Base-by-base conservation (phyloP, 2,797 vertebrate genomes). In the Luscinia luscinia region DNA sequence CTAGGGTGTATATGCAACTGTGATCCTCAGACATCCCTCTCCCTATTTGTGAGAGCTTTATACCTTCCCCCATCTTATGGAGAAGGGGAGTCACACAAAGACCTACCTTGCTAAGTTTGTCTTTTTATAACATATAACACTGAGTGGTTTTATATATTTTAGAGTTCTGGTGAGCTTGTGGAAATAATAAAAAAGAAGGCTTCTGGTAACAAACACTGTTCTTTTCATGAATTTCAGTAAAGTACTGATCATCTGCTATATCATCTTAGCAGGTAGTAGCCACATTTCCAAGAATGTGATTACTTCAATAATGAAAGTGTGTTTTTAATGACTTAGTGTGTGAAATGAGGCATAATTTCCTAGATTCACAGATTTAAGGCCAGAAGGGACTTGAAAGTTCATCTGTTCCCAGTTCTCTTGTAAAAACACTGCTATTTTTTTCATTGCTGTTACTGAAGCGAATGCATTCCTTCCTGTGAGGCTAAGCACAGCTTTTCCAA, bases 261-360 rank as follows among this genome's bases (percentile, higher is more conserved):
- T 87, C 84, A 89, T 79, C 89, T 84, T 54, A 94, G 87, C 80
- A 90, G 89, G 84, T 12, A 89, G 82, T 57, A 91, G 87, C 43
- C 70, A 84, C 70, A 52, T 94, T 95, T 96, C 85, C 85, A 94
- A 95, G 89, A 96, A 94, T 74, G 74, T 79, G 89, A 84, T 96
- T 91, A 91, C 70, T 95, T 86, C 63, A 94, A 67, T 84, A 96
- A 95, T 73, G 61, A 64, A 92, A 94, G 85, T 72, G 58, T 73
- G 34, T 67, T 96, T 94, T 84, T 94, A 96, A 96, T 70, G 73
- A 78, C 85, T 90, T 70, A 40, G 51, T 87, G 61, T 64, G 48
- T 89, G 73, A 96, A 96, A 93, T 84, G 82, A 92, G 48, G 77
- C 38, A 49, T 86, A 38, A 76, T 87, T 94, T 95, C 89, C 57